A percentile compares a stretch with the other conserved stretches of the same genome.
Conservation (phyloP, 1,140 invertebrate species). For the Drosophila parvula region DNA sequence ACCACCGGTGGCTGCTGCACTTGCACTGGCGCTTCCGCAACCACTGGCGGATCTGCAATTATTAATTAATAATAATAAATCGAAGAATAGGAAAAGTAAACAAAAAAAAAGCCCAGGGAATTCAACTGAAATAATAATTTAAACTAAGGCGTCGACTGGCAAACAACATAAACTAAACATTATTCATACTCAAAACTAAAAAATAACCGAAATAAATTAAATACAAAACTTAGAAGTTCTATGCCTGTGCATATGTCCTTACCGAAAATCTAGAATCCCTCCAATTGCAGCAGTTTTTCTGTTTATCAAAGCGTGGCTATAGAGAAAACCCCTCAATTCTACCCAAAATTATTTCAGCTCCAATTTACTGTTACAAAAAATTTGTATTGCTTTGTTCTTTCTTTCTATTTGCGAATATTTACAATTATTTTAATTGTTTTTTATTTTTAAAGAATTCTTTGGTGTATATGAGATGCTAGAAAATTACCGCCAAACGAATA, state of each 20-base stretch:
- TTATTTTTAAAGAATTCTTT: background rate
- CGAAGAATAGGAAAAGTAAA: background rate
- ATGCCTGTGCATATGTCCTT: constrained; percentile 11
- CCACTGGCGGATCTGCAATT: constrained; percentile 47
- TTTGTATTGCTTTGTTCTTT: constrained; percentile 1
- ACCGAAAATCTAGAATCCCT: constrained; percentile 17
- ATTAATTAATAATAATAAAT: background rate
- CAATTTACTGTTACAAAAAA: constrained; percentile 12
- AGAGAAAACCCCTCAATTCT: background rate
- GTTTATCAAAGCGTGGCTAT: background rate
- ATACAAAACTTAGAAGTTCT: background rate
- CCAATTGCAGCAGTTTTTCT: background rate
- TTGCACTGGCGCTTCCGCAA: constrained; percentile 10
- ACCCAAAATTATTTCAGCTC: constrained; percentile 13
- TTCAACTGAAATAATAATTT: background rate
- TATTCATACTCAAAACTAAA: background rate
- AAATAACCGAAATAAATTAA: background rate
- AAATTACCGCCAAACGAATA: constrained; percentile 1
- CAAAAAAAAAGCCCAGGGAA: background rate
- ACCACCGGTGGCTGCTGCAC: constrained; percentile 5
- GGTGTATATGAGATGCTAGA: background rate
- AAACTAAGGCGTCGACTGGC: background rate
- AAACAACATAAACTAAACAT: background rate
- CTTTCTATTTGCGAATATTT: constrained; percentile 16
- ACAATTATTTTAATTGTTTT: constrained; percentile 1